A percentile compares a stretch with the other conserved stretches of the same genome.
phyloP scores from a whole-genome alignment of 2,888 invertebrate genomes.

The Heliconius hortense region DNA sequence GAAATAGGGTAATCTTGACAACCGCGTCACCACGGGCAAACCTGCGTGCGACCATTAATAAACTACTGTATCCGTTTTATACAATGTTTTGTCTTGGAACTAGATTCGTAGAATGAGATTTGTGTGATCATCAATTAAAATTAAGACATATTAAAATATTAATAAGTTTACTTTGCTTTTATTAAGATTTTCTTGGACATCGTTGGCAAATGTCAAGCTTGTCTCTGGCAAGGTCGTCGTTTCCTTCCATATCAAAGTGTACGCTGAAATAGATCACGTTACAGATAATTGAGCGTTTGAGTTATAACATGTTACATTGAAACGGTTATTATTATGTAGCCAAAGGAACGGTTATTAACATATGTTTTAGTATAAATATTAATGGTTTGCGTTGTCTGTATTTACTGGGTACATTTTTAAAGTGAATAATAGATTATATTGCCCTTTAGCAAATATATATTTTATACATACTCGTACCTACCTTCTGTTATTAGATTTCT shows the following conservation, averaged over 20 bases:
- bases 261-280: slow-evolving; percentile 58
- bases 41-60: too few species aligned
- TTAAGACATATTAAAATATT: background rate
- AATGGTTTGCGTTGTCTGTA: too few species aligned
- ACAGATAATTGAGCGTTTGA: slow-evolving; percentile 49
- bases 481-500: too few species aligned
- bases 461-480: too few species aligned
- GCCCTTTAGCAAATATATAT: too few species aligned
- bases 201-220: slow-evolving; percentile 48
- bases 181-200: slow-evolving; percentile 12
- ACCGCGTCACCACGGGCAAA: too few species aligned
- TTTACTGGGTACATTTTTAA: background rate
- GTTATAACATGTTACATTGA: slow-evolving; percentile 43
- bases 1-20: too few species aligned
- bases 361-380: background rate
- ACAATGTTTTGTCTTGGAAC: too few species aligned
- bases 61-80: too few species aligned
- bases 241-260: slow-evolving; percentile 46
- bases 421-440: too few species aligned
- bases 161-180: background rate
- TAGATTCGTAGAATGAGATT: too few species aligned
- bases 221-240: slow-evolving; percentile 58
- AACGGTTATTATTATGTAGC: slow-evolving; percentile 26
- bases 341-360: background rate
- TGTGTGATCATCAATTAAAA: background rate